Evolutionary conservation across 64 coral and sea anemone genomes (phyloP).

Genomic region (Stichodactyla helianthus): DNA sequence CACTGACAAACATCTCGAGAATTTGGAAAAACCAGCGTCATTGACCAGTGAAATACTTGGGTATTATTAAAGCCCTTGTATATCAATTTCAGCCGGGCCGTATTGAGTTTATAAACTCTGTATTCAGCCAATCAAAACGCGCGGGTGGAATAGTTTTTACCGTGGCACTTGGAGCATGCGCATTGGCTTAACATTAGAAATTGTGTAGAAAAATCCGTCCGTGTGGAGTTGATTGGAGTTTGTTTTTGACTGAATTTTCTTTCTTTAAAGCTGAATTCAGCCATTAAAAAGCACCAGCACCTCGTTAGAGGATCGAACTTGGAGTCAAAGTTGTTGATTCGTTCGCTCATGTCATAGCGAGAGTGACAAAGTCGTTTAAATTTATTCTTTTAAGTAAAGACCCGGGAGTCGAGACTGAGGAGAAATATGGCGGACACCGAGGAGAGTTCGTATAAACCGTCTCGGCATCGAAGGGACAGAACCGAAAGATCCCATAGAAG

Average conservation of each 20-base stretch:
- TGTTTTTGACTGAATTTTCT: slow-evolving; percentile 68
- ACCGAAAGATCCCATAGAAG: slow-evolving; percentile 61
- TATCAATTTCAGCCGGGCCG: slow-evolving; percentile 16
- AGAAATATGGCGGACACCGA: slow-evolving; percentile 83
- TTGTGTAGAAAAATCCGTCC: slow-evolving; percentile 71
- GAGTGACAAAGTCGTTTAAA: slow-evolving; percentile 21
- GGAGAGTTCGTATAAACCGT: slow-evolving; percentile 56
- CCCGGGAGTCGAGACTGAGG: background rate
- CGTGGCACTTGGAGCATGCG: slow-evolving; percentile 62
- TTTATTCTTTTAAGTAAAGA: slow-evolving; percentile 2
- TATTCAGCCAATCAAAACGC: slow-evolving; percentile 68
- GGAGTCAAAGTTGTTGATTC: slow-evolving; percentile 28
- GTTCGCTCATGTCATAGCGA: slow-evolving; percentile 71
- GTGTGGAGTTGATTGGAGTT: slow-evolving; percentile 40
- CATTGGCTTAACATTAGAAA: slow-evolving; percentile 53
- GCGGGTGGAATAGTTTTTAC: slow-evolving; percentile 66
- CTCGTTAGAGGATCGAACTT: slow-evolving; percentile 34
- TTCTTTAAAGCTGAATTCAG: slow-evolving; percentile 53
- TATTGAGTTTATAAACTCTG: slow-evolving; percentile 17
- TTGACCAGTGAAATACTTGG: background rate
- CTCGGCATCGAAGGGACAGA: slow-evolving; percentile 65
- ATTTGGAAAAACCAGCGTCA: background rate
- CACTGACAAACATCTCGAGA: background rate
- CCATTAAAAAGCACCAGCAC: background rate
- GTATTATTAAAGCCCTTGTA: background rate